Evolutionary conservation across 2,113 vertebrate species (phyloP).

Genomic region (Strix aluco): DNA sequence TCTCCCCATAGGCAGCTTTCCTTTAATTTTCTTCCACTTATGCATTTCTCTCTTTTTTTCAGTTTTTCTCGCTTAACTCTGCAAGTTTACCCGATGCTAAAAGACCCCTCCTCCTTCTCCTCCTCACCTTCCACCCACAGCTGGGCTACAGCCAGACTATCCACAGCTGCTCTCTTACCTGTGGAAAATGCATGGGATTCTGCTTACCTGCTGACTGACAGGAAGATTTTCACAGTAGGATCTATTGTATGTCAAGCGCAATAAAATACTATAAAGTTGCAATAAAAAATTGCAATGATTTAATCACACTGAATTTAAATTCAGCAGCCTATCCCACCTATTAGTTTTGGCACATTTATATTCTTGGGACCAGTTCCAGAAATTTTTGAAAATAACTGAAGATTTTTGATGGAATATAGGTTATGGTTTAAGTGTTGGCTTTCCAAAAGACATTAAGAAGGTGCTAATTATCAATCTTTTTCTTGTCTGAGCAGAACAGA

Average conservation of each 20-base stretch:
- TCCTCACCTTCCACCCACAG: background rate
- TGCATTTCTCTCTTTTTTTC: background rate
- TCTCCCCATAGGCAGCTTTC: background rate
- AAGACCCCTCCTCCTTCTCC: background rate
- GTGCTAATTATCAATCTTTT: background rate
- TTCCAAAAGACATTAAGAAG: background rate
- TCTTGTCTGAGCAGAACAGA: background rate
- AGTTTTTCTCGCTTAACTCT: background rate
- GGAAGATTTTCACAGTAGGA: background rate
- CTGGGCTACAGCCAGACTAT: background rate
- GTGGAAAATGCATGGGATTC: background rate
- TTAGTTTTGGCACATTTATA: background rate
- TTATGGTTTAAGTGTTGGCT: background rate
- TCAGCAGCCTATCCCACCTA: background rate
- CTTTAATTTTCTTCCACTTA: background rate
- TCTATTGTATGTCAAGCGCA: accelerated
- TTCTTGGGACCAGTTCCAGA: background rate
- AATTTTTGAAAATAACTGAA: background rate
- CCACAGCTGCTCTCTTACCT: background rate
- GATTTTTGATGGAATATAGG: background rate
- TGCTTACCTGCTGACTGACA: background rate
- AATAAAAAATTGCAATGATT: background rate
- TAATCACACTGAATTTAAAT: background rate
- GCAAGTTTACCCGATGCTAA: background rate
- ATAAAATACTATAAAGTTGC: background rate